Base-by-base conservation (phyloP, 2,797 vertebrate species). In the Protosalanx chinensis region DNA sequence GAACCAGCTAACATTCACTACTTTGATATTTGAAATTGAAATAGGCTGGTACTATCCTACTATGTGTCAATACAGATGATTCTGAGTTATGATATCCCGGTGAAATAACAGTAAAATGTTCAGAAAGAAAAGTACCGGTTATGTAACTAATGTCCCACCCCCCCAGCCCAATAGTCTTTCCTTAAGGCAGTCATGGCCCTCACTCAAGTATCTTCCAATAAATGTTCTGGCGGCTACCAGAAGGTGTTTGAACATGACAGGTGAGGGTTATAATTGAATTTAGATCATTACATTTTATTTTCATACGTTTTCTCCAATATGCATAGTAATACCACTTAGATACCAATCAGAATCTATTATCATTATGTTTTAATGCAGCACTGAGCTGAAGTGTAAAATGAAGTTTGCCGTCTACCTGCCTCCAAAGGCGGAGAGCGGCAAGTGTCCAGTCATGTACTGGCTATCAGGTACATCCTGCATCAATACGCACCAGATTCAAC, bases 231-330 rank as follows among this genome's bases (percentile, higher is more conserved):
- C 0, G 97, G 97, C 33, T 93, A 94, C 81, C 97, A 99, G 91
- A 98, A 98, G 82, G 97, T 98, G 15, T 99, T 95, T 75, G 96
- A 99, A 81, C 97, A 99, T 27, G 95, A 97, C 76, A 98, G 97
- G 97, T 98, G 76, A 76, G 67, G 63, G 37, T 6, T 46, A 29
- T 7, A 46, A 0, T 8, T 15, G 20, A 6, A 59, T 27, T 27
- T 27, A 27, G 23, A 1, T 27, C 23, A 27, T 27, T 27, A 27
- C 23, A 27, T 27, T 27, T 27, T 27, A 27, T 27, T 27, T 27
- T 27, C 1, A 27, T 15, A 13, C 6, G 56, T 33, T 6, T 23
- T 6, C 18, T 23, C 16, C 8, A 7, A n/a, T 7, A 46, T 49
- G 29, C 23, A 61, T 7, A 13, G 3, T 32, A 15, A 61, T n/a